Conservation (phyloP, 2,113 vertebrate genomes). For the Crotalus tigris region DNA sequence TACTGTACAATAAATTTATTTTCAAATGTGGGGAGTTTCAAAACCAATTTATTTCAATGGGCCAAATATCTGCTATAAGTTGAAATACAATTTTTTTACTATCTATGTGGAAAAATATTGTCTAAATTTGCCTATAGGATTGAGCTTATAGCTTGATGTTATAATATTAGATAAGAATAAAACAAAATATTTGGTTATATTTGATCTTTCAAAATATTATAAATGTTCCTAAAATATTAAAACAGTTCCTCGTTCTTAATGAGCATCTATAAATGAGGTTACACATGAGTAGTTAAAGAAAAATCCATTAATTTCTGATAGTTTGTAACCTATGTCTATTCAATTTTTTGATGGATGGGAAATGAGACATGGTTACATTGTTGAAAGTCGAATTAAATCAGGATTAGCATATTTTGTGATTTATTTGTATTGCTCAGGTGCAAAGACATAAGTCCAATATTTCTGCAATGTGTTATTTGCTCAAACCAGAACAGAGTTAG, state of each 20-base stretch:
- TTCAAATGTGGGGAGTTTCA: background rate
- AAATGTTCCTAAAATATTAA: background rate
- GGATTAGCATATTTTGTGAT: conserved; percentile 46
- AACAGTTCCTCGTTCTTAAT: background rate
- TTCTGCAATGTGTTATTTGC: conserved; percentile 25
- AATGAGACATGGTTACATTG: background rate
- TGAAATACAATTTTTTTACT: background rate
- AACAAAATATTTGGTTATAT: background rate
- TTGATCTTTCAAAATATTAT: background rate
- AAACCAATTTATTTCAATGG: background rate
- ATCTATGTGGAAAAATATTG: background rate
- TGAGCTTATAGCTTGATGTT: background rate
- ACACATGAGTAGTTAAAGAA: background rate
- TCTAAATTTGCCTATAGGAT: background rate
- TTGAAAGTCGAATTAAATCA: conserved; percentile 20
- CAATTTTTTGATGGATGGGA: background rate
- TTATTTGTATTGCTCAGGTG: conserved; percentile 52
- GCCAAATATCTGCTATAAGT: background rate
- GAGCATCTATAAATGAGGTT: background rate
- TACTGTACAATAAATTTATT: background rate
- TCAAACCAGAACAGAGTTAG: conserved; percentile 51
- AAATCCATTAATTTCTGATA: background rate
- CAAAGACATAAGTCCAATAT: conserved; percentile 54
- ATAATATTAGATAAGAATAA: background rate
- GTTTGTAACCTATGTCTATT: background rate